These are phyloP conservation scores for Xestoiulus laeticollis DNA, from an alignment of 2,888 invertebrate genomes.

Conservation along the genomic window DNA sequence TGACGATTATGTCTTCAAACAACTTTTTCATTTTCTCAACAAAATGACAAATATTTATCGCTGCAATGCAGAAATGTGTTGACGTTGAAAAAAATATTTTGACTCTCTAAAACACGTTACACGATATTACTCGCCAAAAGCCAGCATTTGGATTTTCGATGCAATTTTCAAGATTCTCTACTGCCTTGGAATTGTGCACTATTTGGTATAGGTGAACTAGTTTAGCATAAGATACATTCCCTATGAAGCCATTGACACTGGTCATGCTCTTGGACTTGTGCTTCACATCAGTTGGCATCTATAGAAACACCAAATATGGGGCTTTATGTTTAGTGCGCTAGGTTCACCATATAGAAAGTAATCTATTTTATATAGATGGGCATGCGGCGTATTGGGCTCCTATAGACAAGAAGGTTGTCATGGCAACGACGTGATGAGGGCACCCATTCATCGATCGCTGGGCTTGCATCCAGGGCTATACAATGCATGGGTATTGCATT, in stretches of 20 bases:
- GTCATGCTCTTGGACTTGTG: neutral
- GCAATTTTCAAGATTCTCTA: neutral
- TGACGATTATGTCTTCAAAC: neutral
- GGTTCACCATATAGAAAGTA: conserved; percentile 20
- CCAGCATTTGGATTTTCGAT: neutral
- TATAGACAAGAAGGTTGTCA: neutral
- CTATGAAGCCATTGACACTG: neutral
- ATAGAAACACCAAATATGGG: neutral
- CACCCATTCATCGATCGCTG: conserved; percentile 37
- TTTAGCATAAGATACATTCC: neutral
- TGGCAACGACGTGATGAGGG: conserved; percentile 33
- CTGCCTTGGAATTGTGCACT: neutral
- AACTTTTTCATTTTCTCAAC: neutral
- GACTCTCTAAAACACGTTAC: neutral
- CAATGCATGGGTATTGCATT: neutral
- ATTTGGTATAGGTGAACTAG: neutral
- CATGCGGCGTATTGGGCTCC: conserved; percentile 34
- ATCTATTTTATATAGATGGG: conserved; percentile 25
- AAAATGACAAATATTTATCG: neutral
- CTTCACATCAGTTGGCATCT: neutral
- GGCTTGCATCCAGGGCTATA: conserved; percentile 30
- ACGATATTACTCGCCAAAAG: neutral
- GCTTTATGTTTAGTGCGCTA: conserved; percentile 12
- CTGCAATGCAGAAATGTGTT: neutral
- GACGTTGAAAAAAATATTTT: neutral